Percentiles rank a stretch among this genome's conserved stretches.
These are phyloP conservation scores for Oreochromis grahami DNA, from an alignment of 2,797 vertebrate species.

Conservation along the genomic window DNA sequence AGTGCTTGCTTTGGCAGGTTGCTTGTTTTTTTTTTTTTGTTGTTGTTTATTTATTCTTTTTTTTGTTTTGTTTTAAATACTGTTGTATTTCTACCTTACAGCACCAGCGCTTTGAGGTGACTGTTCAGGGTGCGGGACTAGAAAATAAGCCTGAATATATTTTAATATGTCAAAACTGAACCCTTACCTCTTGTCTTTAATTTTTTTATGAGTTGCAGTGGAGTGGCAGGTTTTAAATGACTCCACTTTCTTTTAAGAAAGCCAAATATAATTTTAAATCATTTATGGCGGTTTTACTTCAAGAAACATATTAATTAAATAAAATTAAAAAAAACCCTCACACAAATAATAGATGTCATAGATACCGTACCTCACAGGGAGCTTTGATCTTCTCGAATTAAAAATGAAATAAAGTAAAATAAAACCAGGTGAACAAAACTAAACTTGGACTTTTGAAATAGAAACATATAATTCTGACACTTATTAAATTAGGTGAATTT, in stretches of 20 bases:
- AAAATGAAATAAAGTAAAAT: background rate
- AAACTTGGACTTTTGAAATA: background rate
- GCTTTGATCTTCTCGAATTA: background rate
- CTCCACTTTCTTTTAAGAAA: background rate
- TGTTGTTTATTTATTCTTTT: background rate
- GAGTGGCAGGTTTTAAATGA: background rate
- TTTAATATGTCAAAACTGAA: background rate
- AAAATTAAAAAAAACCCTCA: fast-evolving
- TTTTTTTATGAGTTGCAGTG: background rate
- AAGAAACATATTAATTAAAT: background rate
- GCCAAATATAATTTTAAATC: background rate
- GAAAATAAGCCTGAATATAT: background rate
- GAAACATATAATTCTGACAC: background rate
- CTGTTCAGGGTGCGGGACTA: background rate
- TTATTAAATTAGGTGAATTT: background rate
- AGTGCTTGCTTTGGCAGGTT: background rate
- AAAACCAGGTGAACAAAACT: background rate
- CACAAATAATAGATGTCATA: background rate
- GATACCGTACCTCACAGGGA: background rate
- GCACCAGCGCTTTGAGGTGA: background rate
- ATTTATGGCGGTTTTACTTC: background rate
- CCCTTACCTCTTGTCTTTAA: background rate
- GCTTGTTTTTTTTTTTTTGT: background rate
- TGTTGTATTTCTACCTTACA: background rate
- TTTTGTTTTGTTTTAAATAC: background rate